Conservation (phyloP, 2,888 invertebrate genomes). For the Limnephilus lunatus region DNA sequence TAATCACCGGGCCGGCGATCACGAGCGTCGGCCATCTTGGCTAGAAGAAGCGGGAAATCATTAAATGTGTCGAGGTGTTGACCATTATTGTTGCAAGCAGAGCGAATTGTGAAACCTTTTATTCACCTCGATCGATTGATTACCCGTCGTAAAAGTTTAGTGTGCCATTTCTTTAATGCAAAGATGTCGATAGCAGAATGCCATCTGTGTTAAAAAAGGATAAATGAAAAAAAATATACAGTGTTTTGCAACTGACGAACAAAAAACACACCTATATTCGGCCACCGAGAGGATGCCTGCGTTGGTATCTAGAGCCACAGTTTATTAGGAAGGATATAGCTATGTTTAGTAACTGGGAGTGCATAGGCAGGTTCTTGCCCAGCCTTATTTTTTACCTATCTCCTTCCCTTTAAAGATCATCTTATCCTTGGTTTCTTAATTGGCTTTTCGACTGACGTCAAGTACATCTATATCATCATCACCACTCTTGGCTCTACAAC, state of each 20-base stretch:
- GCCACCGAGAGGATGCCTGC: background rate
- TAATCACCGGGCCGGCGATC: background rate
- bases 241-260: background rate
- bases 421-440: no score
- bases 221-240: background rate
- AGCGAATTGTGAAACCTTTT: constrained; percentile 7
- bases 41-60: background rate
- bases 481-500: no score
- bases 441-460: no score
- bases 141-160: constrained; percentile 30
- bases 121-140: constrained; percentile 19
- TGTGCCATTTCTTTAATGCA: background rate
- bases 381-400: background rate
- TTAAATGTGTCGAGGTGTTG: constrained; percentile 5
- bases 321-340: background rate
- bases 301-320: background rate
- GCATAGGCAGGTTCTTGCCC: background rate
- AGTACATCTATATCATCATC: no score
- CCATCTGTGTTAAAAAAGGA: background rate
- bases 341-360: background rate
- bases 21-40: background rate
- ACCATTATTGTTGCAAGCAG: constrained; percentile 7
- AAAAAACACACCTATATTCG: background rate
- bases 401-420: background rate
- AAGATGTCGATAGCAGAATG: background rate